These are phyloP conservation scores for Melieria omissa DNA, from an alignment of 2,888 invertebrate species.

Conservation along the genomic window DNA sequence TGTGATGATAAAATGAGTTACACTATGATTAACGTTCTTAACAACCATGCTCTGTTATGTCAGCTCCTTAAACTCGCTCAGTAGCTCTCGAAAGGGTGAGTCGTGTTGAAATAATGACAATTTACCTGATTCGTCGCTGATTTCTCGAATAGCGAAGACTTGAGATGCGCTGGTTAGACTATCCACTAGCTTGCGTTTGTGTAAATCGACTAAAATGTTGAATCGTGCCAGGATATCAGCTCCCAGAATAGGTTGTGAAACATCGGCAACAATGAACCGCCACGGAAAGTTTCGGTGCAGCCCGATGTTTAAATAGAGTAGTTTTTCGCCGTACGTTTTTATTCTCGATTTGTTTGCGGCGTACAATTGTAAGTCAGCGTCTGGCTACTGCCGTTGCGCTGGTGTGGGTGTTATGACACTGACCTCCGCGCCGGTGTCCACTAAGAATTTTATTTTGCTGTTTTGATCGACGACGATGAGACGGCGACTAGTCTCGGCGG, in stretches of 20 bases:
- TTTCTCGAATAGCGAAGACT: conserved; percentile 10
- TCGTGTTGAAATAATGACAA: conserved; percentile 30
- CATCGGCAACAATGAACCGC: conserved; percentile 32
- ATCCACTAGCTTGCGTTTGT: conserved; percentile 31
- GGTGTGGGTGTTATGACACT: conserved; percentile 30
- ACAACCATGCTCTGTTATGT: neutral
- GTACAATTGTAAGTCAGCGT: conserved; percentile 14
- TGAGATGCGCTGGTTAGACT: conserved; percentile 21
- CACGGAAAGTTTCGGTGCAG: conserved; percentile 5
- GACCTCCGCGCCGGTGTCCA: conserved; percentile 38
- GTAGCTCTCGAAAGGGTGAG: conserved; percentile 28
- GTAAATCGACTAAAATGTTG: conserved; percentile 21
- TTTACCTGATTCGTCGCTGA: conserved; percentile 18
- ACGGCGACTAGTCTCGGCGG: conserved; percentile 18
- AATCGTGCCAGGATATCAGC: conserved; percentile 32
- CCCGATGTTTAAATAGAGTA: conserved; percentile 26
- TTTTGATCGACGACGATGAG: conserved; percentile 27
- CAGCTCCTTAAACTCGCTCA: conserved; percentile 28
- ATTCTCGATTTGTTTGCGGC: conserved; percentile 36
- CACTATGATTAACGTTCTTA: neutral
- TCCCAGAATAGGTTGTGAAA: conserved; percentile 36
- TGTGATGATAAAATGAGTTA: conserved; percentile 36
- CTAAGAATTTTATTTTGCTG: conserved; percentile 33
- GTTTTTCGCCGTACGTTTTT: conserved; percentile 25
- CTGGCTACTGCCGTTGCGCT: conserved; percentile 11